Evolutionary conservation across 2,113 vertebrate species (phyloP), one percentile per base, ranked within the genome.

Genomic region (Bujurquina vittata): DNA sequence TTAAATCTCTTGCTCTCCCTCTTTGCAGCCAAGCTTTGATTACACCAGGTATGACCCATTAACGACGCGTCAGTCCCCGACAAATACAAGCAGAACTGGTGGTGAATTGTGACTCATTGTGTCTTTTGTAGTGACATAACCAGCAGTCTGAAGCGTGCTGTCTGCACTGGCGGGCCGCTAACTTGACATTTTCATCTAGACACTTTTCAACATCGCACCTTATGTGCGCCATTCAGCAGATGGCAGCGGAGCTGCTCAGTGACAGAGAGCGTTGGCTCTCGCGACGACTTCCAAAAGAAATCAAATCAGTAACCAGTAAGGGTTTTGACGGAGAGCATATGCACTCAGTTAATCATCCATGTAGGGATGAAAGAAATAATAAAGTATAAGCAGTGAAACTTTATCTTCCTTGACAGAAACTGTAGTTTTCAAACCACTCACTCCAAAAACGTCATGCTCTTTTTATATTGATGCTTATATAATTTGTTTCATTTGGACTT

Each of bases 151-250:
- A 33, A 72, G 67, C 54, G 46, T 31, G 67, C n/a, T 33, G 31
- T 72, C 46, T 72, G 67, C 31, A 54, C 61, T 80, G 57, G 57
- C 62, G 35, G 37, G 11, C 61, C 17, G 3, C 7, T 58, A 12
- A 12, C 46, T 15, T 62, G 15, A 62, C 80, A 60, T 56, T 56
- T 78, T 58, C 29, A 60, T 56, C 33, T 9, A 73, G 62, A 83
- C 22, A 33, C n/a, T 79, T 76, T 80, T 88, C 76, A 72, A 12
- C 29, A 69, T 57, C 57, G 62, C 43, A 73, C 72, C 76, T 72
- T 31, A 72, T 72, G 87, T 37, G 54, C 80, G 35, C 18, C 63
- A 63, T 79, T 80, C 54, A 79, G 80, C 83, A 83, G 87, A 83
- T 77, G 85, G 63, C 35, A 1, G 43, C 5, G 57, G 57, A 73